Evolutionary conservation across 2,113 vertebrate genomes (phyloP).

Genomic region (Edolisoma coerulescens): DNA sequence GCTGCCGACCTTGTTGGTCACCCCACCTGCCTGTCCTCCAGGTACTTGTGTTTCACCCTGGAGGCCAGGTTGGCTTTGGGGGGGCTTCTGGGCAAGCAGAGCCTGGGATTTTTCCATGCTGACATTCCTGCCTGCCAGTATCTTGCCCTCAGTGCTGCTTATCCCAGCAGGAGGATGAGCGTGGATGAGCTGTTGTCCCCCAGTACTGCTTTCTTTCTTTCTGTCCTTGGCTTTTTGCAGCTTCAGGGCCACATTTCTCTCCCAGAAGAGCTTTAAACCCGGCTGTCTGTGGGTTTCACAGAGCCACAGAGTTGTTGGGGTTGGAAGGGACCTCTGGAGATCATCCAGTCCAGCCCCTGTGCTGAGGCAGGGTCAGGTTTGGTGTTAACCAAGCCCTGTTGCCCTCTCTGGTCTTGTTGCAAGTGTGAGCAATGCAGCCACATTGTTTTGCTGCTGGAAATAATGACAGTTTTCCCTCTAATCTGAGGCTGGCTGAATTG

Average conservation of each 20-base stretch:
- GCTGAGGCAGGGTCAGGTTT: neutral
- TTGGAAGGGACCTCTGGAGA: neutral
- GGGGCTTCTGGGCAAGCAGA: neutral
- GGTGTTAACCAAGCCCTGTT: neutral
- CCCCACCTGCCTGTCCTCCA: neutral
- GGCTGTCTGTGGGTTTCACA: neutral
- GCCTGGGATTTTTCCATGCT: neutral
- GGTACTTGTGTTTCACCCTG: neutral
- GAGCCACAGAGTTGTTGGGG: neutral
- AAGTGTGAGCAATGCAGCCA: neutral
- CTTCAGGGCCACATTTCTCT: neutral
- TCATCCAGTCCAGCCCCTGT: neutral
- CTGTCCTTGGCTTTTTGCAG: neutral
- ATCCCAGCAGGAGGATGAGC: neutral
- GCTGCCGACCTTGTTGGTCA: neutral
- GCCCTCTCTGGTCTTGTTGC: neutral
- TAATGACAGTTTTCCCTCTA: neutral
- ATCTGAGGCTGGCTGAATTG: neutral
- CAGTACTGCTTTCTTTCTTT: neutral
- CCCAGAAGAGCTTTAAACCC: neutral
- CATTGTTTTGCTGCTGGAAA: neutral
- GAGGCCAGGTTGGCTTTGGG: neutral
- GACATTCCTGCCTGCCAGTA: neutral
- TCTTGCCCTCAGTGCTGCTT: neutral
- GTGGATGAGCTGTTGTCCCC: neutral